phyloP scores from a whole-genome alignment of 1,140 invertebrate species.

The Aphidius ervi region DNA sequence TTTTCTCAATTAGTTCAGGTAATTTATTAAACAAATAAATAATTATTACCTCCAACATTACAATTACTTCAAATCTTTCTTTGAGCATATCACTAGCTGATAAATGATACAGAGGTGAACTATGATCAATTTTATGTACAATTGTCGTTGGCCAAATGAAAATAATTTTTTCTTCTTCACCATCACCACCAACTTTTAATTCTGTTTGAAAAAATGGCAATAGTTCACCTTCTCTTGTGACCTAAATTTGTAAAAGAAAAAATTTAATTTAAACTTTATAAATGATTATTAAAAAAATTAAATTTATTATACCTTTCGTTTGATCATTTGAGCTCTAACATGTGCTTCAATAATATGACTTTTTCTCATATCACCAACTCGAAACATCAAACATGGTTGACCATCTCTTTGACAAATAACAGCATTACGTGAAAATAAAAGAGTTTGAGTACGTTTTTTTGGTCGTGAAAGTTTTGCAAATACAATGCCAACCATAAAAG shows the following conservation, averaged over 20 bases:
- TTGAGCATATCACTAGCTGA: slow-evolving; percentile 82
- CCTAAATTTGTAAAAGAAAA: slow-evolving; percentile 9
- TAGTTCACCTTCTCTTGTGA: slow-evolving; percentile 82
- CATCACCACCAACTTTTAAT: slow-evolving; percentile 76
- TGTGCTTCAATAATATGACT: slow-evolving; percentile 94
- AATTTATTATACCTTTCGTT: slow-evolving; percentile 60
- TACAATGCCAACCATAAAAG: slow-evolving; percentile 89
- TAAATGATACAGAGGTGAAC: slow-evolving; percentile 82
- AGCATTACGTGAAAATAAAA: slow-evolving; percentile 92
- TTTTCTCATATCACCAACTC: slow-evolving; percentile 97
- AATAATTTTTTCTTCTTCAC: slow-evolving; percentile 78
- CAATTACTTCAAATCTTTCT: slow-evolving; percentile 92
- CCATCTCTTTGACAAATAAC: slow-evolving; percentile 90
- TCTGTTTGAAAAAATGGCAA: slow-evolving; percentile 82
- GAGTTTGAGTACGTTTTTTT: slow-evolving; percentile 92
- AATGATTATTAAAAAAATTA: slow-evolving; percentile 9
- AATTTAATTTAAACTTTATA: neutral
- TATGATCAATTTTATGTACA: slow-evolving; percentile 76
- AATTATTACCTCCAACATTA: slow-evolving; percentile 86
- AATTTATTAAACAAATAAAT: neutral
- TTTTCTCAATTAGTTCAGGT: too few species aligned
- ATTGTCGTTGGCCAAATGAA: slow-evolving; percentile 94
- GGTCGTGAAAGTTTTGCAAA: slow-evolving; percentile 97
- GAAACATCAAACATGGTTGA: slow-evolving; percentile 89
- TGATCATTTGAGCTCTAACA: slow-evolving; percentile 86